A percentile compares a stretch with the other conserved stretches of the same genome.
These are phyloP conservation scores for Schizopygopsis pylzovi DNA, from an alignment of 2,797 vertebrate species.

Conservation along the genomic window DNA sequence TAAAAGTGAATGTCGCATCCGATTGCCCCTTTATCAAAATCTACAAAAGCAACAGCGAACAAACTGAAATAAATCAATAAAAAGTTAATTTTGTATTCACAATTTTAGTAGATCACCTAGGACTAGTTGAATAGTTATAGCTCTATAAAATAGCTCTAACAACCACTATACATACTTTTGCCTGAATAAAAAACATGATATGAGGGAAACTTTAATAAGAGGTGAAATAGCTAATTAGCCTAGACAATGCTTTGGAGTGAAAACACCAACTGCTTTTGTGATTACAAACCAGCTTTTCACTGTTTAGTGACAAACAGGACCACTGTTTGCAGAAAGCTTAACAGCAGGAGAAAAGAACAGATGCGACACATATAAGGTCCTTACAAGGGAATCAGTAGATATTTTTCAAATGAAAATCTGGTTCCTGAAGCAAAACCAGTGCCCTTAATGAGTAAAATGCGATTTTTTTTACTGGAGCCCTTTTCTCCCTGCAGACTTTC, in stretches of 20 bases:
- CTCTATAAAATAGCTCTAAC: constrained; percentile 65
- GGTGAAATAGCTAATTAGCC: constrained; percentile 73
- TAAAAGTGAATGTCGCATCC: no score
- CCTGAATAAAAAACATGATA: constrained; percentile 61
- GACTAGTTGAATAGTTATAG: constrained; percentile 69
- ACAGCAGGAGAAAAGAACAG: neutral
- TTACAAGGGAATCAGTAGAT: neutral
- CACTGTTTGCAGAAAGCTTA: constrained; percentile 51
- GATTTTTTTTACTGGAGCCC: neutral
- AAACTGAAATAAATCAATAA: neutral
- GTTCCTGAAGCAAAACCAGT: neutral
- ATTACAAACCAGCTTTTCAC: constrained; percentile 70
- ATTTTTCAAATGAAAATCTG: neutral
- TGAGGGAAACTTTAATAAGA: constrained; percentile 79
- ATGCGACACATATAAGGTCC: neutral
- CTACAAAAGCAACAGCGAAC: neutral
- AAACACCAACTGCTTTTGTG: constrained; percentile 73
- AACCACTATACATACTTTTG: constrained; percentile 77
- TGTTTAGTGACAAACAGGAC: constrained; percentile 59
- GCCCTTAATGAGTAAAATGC: neutral
- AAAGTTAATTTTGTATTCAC: neutral
- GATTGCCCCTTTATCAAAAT: no score
- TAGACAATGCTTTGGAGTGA: constrained; percentile 74
- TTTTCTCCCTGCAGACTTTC: neutral
- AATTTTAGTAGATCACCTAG: constrained; percentile 64